Percentiles rank a stretch among this genome's conserved stretches.
Conservation (phyloP, 2,888 invertebrate genomes). For the Melanostoma mellinum region DNA sequence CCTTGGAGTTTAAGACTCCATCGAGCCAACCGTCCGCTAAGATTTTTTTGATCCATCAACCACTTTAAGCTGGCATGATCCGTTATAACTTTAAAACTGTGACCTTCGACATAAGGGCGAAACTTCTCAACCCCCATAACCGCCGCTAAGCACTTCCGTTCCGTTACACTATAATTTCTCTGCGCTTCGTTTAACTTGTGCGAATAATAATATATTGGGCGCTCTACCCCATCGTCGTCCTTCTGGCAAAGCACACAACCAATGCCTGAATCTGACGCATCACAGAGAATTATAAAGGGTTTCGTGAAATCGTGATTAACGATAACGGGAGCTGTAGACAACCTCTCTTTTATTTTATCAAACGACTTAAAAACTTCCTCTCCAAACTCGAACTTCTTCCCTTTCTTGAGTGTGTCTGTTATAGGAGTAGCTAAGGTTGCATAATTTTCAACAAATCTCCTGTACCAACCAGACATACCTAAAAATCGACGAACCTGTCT, state of each 20-base stretch:
- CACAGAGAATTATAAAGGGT: too few species aligned
- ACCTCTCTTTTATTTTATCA: too few species aligned
- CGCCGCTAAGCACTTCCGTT: slow-evolving; percentile 34
- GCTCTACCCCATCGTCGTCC: too few species aligned
- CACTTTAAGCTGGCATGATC: slow-evolving; percentile 75
- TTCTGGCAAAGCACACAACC: too few species aligned
- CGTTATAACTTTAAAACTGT: slow-evolving; percentile 66
- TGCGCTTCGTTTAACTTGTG: not conserved
- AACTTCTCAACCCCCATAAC: slow-evolving; percentile 38
- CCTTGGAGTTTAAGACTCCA: slow-evolving; percentile 69
- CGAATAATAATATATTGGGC: too few species aligned
- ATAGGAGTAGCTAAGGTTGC: not conserved
- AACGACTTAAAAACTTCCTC: too few species aligned
- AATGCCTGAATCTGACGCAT: too few species aligned
- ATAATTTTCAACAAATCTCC: not conserved
- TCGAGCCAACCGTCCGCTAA: slow-evolving; percentile 74
- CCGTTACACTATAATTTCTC: slow-evolving; percentile 39
- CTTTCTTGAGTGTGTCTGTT: too few species aligned
- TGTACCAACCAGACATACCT: not conserved
- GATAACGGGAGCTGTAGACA: too few species aligned
- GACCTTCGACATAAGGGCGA: slow-evolving; percentile 65
- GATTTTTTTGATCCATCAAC: slow-evolving; percentile 74
- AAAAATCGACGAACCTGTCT: not conserved
- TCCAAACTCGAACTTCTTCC: too few species aligned
- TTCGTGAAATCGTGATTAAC: too few species aligned